phyloP scores from a whole-genome alignment of 2,888 invertebrate species.

The Lepidocyrtinus sp. region DNA sequence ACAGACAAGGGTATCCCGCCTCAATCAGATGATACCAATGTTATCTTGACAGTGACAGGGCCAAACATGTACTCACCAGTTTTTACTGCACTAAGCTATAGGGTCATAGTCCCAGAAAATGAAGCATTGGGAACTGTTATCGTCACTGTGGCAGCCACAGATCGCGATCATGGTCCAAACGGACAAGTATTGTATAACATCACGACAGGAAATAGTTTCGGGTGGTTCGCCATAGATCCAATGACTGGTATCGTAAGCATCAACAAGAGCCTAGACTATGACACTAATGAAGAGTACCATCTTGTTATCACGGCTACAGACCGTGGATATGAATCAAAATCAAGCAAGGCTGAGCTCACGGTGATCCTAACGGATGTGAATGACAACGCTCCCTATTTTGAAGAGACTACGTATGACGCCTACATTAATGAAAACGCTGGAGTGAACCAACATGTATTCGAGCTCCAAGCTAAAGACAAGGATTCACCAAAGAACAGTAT shows the following conservation, averaged over 20 bases:
- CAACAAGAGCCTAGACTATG: conserved; percentile 87
- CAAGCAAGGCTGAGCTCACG: conserved; percentile 87
- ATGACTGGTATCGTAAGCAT: conserved; percentile 86
- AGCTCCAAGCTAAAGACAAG: conserved; percentile 89
- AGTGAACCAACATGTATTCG: conserved; percentile 91
- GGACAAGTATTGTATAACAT: conserved; percentile 90
- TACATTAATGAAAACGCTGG: conserved; percentile 91
- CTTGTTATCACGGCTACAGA: conserved; percentile 91
- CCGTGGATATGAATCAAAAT: conserved; percentile 83
- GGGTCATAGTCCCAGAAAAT: conserved; percentile 90
- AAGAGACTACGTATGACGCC: conserved; percentile 86
- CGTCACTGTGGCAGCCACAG: conserved; percentile 86
- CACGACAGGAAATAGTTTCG: conserved; percentile 85
- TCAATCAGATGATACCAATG: conserved; percentile 82
- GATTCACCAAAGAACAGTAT: conserved; percentile 89
- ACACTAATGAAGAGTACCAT: conserved; percentile 86
- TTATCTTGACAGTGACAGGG: conserved; percentile 86
- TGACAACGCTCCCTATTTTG: conserved; percentile 91
- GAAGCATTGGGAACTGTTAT: conserved; percentile 89
- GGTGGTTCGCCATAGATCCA: conserved; percentile 85
- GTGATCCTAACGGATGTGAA: conserved; percentile 93
- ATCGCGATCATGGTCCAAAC: conserved; percentile 90
- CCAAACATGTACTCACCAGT: conserved; percentile 86
- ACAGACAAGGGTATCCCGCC: conserved; percentile 91
- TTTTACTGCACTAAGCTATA: conserved; percentile 87